Conservation (phyloP, 2,113 vertebrate genomes). For the Tychaedon coryphoeus region DNA sequence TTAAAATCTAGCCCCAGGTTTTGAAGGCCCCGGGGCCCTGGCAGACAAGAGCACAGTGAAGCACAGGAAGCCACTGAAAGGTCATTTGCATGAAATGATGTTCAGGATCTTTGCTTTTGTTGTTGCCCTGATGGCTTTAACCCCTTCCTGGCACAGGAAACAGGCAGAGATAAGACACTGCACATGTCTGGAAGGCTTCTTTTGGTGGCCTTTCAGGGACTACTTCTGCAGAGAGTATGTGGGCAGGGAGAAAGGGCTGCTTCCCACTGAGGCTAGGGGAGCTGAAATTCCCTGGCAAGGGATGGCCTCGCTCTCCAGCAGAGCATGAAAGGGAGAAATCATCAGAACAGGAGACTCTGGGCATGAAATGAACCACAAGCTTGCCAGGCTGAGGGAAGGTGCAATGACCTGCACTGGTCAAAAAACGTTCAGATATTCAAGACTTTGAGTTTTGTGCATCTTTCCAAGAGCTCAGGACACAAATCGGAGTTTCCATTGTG, state of each 20-base stretch:
- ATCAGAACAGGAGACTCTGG: neutral
- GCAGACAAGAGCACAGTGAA: slow-evolving; percentile 90
- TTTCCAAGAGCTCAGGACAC: neutral
- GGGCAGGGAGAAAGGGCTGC: neutral
- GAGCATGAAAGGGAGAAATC: neutral
- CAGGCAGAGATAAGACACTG: neutral
- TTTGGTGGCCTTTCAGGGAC: neutral
- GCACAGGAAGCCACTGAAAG: slow-evolving; percentile 84
- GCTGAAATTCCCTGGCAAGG: neutral
- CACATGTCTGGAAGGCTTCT: neutral
- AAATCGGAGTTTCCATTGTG: neutral
- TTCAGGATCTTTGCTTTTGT: slow-evolving; percentile 76
- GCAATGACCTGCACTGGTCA: neutral
- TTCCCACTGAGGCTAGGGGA: neutral
- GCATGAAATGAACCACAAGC: neutral
- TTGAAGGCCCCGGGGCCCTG: slow-evolving; percentile 78
- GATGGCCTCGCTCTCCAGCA: neutral
- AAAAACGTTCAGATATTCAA: neutral
- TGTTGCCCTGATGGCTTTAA: slow-evolving; percentile 55
- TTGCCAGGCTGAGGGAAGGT: neutral
- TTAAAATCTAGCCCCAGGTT: slow-evolving; percentile 89
- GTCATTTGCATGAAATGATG: slow-evolving; percentile 87
- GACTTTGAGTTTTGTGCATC: neutral
- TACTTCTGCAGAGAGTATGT: neutral
- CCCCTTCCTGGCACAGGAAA: neutral